A percentile compares a stretch with the other conserved stretches of the same genome.
Evolutionary conservation across 2,113 vertebrate genomes (phyloP).

Genomic region (Hassar affinis): DNA sequence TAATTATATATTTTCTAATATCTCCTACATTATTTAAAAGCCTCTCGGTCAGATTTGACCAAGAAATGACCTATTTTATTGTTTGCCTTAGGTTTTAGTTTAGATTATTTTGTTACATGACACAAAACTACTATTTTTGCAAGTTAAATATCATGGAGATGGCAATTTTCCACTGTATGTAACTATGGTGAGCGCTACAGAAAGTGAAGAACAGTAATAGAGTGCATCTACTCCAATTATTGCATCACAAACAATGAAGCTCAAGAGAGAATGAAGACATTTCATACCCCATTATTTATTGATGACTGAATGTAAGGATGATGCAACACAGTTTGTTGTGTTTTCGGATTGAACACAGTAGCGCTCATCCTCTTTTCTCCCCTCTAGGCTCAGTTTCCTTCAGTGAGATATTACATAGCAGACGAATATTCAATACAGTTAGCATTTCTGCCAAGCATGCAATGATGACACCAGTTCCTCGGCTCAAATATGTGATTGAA

Average conservation of each 20-base stretch:
- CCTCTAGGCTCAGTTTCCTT: conserved; percentile 5
- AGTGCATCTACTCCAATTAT: conserved; percentile 6
- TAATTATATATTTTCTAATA: not conserved
- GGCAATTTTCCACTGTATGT: not conserved
- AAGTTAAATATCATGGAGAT: not conserved
- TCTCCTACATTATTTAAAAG: not conserved
- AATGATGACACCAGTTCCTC: not conserved
- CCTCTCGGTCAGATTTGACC: too few species aligned
- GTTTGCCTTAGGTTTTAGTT: not conserved
- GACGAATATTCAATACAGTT: conserved; percentile 21
- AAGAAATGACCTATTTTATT: not conserved
- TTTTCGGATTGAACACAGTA: not conserved
- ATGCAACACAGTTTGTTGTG: conserved; percentile 19
- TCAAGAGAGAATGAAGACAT: conserved; percentile 31
- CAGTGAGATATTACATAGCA: conserved; percentile 2
- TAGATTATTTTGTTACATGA: not conserved
- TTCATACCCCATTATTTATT: conserved; percentile 25
- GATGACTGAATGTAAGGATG: conserved; percentile 26
- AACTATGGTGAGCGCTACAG: not conserved
- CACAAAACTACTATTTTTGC: not conserved
- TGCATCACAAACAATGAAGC: conserved; percentile 12
- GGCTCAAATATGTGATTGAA: conserved; percentile 3
- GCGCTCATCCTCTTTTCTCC: not conserved
- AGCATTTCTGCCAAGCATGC: conserved; percentile 16
- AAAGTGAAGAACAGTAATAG: conserved; percentile 25